These are phyloP conservation scores for Amia ocellicauda DNA, from an alignment of 2,113 vertebrate genomes.

Conservation along the genomic window DNA sequence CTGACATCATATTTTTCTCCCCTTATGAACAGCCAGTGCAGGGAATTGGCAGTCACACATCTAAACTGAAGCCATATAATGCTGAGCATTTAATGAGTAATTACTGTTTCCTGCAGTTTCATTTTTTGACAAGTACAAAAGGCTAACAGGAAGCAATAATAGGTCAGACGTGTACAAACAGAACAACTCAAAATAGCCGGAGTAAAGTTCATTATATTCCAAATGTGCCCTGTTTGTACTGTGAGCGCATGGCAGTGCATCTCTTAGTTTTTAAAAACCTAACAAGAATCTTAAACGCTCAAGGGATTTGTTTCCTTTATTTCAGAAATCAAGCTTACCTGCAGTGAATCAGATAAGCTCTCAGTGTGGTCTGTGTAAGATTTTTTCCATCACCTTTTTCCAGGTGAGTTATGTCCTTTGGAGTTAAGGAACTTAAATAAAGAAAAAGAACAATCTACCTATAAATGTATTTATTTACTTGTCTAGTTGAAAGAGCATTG, in stretches of 20 bases:
- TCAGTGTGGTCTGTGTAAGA: too few species aligned
- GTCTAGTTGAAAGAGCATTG: too few species aligned
- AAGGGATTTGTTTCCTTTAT: too few species aligned
- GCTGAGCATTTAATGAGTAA: slow-evolving; percentile 17
- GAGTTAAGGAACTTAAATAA: too few species aligned
- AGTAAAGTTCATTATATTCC: slow-evolving; percentile 18
- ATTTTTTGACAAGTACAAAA: slow-evolving; percentile 25
- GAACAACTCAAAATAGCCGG: slow-evolving; percentile 20
- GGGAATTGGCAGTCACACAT: slow-evolving; percentile 1
- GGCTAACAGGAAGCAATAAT: slow-evolving; percentile 23
- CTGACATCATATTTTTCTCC: not conserved
- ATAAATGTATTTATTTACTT: too few species aligned
- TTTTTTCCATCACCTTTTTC: too few species aligned
- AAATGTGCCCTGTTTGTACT: not conserved
- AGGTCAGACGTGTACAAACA: slow-evolving; percentile 17
- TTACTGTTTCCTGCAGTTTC: slow-evolving; percentile 22
- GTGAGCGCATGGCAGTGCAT: slow-evolving; percentile 7
- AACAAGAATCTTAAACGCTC: too few species aligned
- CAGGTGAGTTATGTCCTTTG: too few species aligned
- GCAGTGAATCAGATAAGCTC: too few species aligned
- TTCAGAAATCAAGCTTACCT: too few species aligned
- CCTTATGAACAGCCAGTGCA: not conserved
- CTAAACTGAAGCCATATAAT: not conserved
- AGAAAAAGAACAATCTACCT: too few species aligned
- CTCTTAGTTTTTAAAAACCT: not conserved